A percentile compares a stretch with the other conserved stretches of the same genome.
phyloP scores from a whole-genome alignment of 2,113 vertebrate species.

The Macroglossus sobrinus region DNA sequence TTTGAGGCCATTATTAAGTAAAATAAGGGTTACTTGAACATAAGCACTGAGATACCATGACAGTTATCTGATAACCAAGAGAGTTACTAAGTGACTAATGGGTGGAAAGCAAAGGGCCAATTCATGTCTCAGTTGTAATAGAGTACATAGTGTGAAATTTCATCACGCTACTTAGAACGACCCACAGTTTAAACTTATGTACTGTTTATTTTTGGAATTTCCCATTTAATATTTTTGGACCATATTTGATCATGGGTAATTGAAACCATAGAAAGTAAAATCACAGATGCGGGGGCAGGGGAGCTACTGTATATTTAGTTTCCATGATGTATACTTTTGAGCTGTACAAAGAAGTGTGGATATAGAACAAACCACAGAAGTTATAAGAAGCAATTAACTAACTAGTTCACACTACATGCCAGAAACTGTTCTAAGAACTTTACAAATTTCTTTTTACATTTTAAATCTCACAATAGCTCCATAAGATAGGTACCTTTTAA shows the following conservation, averaged over 20 bases:
- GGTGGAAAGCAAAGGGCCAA: background rate
- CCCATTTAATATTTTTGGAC: background rate
- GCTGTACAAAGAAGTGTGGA: background rate
- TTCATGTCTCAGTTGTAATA: too few relatives aligned
- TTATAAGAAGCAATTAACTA: background rate
- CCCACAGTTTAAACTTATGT: background rate
- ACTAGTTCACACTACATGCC: background rate
- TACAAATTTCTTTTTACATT: background rate
- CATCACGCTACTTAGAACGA: background rate
- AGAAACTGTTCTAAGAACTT: background rate
- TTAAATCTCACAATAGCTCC: background rate
- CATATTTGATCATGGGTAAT: background rate
- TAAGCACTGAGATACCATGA: background rate
- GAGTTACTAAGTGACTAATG: background rate
- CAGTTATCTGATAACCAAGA: background rate
- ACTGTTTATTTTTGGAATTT: background rate
- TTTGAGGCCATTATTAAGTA: too few relatives aligned
- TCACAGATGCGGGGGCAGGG: background rate
- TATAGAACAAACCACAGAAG: background rate
- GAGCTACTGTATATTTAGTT: background rate
- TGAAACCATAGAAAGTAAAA: background rate
- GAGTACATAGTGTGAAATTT: background rate
- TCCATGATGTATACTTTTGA: background rate
- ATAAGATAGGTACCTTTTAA: background rate
- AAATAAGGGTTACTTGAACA: background rate